Percentiles rank a stretch among this genome's conserved stretches.
Evolutionary conservation across 2,797 vertebrate species (phyloP).

Genomic region (Rachycentron canadum): DNA sequence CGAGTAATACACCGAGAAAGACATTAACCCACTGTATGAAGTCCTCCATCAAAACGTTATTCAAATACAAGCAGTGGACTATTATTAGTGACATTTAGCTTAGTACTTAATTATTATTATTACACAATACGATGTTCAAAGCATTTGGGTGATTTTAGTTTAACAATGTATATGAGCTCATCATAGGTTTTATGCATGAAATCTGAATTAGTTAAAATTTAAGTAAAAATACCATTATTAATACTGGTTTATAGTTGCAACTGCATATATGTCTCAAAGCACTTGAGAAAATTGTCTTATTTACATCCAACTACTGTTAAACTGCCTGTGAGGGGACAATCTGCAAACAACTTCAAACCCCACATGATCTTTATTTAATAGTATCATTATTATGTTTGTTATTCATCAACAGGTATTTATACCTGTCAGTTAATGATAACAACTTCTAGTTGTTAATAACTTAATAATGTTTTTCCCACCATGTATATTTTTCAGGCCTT

Average conservation of each 20-base stretch:
- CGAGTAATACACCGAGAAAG: background rate
- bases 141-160: background rate
- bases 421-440: too few relatives aligned
- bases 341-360: background rate
- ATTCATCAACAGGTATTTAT: background rate
- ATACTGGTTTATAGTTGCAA: background rate
- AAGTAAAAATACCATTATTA: background rate
- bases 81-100: too few relatives aligned
- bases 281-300: background rate
- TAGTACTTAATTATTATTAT: background rate
- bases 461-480: background rate
- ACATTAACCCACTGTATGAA: background rate
- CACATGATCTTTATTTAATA: too few relatives aligned
- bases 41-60: too few relatives aligned
- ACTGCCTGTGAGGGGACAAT: background rate
- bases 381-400: too few relatives aligned
- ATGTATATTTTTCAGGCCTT: background rate
- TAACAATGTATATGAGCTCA: background rate
- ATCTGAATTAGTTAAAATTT: background rate
- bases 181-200: background rate
- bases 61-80: too few relatives aligned
- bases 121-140: background rate
- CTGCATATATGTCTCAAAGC: background rate
- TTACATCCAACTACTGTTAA: background rate
- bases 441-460: too few relatives aligned